Percentiles rank a stretch among this genome's conserved stretches.
These are phyloP conservation scores for Carollia perspicillata DNA, from an alignment of 2,113 vertebrate genomes.

Conservation along the genomic window DNA sequence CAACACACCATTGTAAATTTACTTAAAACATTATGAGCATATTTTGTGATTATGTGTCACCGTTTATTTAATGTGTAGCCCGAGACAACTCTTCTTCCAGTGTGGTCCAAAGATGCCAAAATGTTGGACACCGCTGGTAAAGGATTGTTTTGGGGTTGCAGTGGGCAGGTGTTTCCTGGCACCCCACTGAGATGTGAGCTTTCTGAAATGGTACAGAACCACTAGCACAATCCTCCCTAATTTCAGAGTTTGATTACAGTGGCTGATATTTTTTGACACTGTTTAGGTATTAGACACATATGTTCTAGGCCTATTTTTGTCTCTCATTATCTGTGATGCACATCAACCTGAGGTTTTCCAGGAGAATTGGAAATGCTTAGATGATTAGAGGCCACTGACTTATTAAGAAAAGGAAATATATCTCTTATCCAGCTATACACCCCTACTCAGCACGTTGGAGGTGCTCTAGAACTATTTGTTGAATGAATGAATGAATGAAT, in stretches of 20 bases:
- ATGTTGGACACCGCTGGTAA: too few species aligned
- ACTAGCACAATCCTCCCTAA: background rate
- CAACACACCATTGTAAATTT: too few species aligned
- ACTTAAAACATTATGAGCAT: too few species aligned
- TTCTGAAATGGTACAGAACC: background rate
- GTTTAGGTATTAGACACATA: background rate
- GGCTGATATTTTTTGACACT: background rate
- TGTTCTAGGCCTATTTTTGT: background rate
- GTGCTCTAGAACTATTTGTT: background rate
- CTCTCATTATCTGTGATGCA: background rate
- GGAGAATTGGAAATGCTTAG: background rate
- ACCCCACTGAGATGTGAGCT: background rate
- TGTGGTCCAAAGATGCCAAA: too few species aligned
- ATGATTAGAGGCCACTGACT: background rate
- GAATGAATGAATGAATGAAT: background rate
- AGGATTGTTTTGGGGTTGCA: background rate
- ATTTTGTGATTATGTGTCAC: too few species aligned
- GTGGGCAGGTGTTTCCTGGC: background rate
- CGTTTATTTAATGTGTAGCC: too few species aligned
- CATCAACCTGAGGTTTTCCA: background rate
- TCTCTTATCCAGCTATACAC: background rate
- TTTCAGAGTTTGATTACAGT: background rate
- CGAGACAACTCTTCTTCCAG: too few species aligned
- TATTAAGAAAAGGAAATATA: background rate
- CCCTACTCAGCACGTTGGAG: background rate